Evolutionary conservation across 2,888 invertebrate species (phyloP), one percentile per base, ranked within the genome.

Genomic region (Hemicrepidius hirtus): DNA sequence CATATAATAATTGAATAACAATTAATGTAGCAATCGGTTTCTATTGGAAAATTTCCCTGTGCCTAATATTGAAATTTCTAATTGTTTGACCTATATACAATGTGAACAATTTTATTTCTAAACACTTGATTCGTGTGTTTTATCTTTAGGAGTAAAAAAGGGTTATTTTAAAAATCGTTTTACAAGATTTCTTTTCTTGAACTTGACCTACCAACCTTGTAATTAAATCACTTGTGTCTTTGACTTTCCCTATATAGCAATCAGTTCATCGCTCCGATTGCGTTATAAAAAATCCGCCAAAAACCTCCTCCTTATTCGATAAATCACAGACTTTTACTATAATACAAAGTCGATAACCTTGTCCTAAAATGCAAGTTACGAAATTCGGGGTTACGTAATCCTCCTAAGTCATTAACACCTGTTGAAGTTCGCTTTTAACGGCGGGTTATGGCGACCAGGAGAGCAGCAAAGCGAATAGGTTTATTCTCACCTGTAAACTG

Each of bases 401-500:
- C 57, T 7, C 46, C 20, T 20, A 78, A 79, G 76, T 80, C 79
- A 59, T 82, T 81, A 83, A 81, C 84, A 84, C 84, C 84, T 84
- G 83, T 84, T 84, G 80, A 82, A 46, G 82, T 85, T 85, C 85
- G 84, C 85, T 85, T 85, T 85, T 83, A 84, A 84, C 82, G 79
- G 81, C 80, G 79, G 82, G 82, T 80, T 83, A 75, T 68, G n/a
- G 28, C 53, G 72, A 82, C 28, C 79, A 83, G 84, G 84, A 79
- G 76, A 74, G 18, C 81, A 85, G 79, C 73, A 79, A 55, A 6
- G 12, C 13, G 46, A 20, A n/a, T 32, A 18, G 64, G 20, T 65
- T n/a, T 9, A 24, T 16, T 50, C 20, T 65, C 50, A 53, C 64
- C 53, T 65, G 50, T 18, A 49, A 37, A 35, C 16, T 6, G 5